Evolutionary conservation across 2,113 vertebrate species (phyloP), one percentile per base, ranked within the genome.

Genomic region (Poicephalus meyeri): DNA sequence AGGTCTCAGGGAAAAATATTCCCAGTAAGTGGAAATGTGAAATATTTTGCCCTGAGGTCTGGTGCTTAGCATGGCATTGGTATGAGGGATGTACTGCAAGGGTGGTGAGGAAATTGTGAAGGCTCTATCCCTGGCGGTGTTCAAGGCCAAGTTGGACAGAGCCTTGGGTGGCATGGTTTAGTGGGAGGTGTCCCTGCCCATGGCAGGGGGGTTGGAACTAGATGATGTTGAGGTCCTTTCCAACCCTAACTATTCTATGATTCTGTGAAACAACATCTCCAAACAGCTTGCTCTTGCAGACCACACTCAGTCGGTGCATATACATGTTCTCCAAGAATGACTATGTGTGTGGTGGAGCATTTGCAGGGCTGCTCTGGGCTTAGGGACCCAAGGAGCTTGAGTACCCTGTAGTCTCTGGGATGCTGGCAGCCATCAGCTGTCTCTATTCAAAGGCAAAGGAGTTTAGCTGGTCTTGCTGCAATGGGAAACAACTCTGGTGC

Each of bases 281-380:
- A 47, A 63, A 80, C 23, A 47, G 33, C 66, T 74, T 44, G 8
- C 84, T 72, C n/a, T 60, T 49, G 6, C 13, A 44, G 69, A 29
- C 18, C 10, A 5, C 16, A 1, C 52, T 80, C 10, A 0, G 19
- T 41, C 21, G 24, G 61, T 71, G 42, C 47, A 10, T 15, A 18
- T 44, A 13, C 4, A 0, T 37, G 23, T 2, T 42, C 73, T 33
- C 2, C 1, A 44, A n/a, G 35, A 41, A 78, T 3, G 31, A 16
- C 39, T 39, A 3, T 0, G 0, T 63, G 26, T 52, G 44, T 70
- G 29, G 39, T 50, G 17, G 60, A 29, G 80, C 2, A 1, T 68
- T 86, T 35, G 23, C 7, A 8, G 50, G 35, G 82, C 60, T 73
- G 44, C 78, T 56, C 19, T n/a, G 39, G 53, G 46, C 26, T 5